Percentiles rank a stretch among this genome's conserved stretches.
Evolutionary conservation across 2,113 vertebrate genomes (phyloP).

Genomic region (Hoplias malabaricus): DNA sequence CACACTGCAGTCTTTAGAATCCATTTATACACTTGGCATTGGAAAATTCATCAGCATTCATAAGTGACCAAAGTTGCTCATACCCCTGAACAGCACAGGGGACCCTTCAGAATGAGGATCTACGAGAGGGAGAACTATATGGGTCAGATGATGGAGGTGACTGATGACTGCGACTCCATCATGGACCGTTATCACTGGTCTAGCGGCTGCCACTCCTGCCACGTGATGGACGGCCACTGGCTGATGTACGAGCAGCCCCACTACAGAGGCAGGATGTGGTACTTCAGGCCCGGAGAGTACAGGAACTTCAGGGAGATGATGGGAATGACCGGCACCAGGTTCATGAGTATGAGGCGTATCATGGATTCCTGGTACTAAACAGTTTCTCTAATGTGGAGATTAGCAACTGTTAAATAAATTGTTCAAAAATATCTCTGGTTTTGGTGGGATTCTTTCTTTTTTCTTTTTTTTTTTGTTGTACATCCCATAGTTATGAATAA

Average conservation of each 20-base stretch:
- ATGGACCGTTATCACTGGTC: slow-evolving; percentile 33
- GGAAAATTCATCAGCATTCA: background rate
- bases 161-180: slow-evolving; percentile 31
- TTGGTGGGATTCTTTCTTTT: background rate
- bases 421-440: background rate
- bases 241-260: slow-evolving; percentile 59
- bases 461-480: background rate
- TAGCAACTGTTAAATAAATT: background rate
- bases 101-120: slow-evolving; percentile 56
- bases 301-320: slow-evolving; percentile 44
- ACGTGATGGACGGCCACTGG: slow-evolving; percentile 65
- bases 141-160: slow-evolving; percentile 34
- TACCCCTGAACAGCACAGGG: slow-evolving; percentile 32
- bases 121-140: slow-evolving; percentile 66
- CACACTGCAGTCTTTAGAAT: background rate
- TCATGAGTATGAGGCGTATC: slow-evolving; percentile 34
- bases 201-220: slow-evolving; percentile 56
- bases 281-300: slow-evolving; percentile 58
- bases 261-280: slow-evolving; percentile 54
- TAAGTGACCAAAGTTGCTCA: background rate
- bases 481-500: too few relatives aligned
- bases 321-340: slow-evolving; percentile 12
- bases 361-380: slow-evolving; percentile 31
- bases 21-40: too few relatives aligned
- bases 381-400: background rate